phyloP scores from a whole-genome alignment of 23 tunicate genomes.

The Diplosoma virens region DNA sequence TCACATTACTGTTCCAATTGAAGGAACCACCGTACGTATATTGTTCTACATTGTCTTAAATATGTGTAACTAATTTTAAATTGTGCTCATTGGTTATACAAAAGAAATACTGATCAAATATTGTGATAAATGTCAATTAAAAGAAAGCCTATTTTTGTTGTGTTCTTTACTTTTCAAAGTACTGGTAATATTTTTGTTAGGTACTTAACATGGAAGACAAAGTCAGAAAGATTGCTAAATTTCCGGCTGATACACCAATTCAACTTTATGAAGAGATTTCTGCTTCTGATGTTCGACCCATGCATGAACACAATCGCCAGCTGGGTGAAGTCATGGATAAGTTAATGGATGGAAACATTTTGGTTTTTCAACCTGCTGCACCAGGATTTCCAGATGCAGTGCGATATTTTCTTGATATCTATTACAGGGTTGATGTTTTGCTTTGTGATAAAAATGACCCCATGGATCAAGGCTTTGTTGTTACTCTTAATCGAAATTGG shows the following conservation, averaged over 20 bases:
- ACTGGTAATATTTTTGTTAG: too few species aligned
- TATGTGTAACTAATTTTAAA: not conserved
- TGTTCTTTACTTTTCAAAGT: too few species aligned
- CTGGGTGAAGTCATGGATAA: constrained; percentile 95
- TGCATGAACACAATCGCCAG: constrained; percentile 48
- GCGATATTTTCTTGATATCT: constrained; percentile 75
- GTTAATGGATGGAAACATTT: constrained; percentile 93
- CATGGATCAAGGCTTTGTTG: constrained; percentile 80
- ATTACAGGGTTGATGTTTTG: constrained; percentile 75
- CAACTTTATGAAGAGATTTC: constrained; percentile 68
- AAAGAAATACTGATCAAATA: too few species aligned
- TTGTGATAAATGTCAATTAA: too few species aligned
- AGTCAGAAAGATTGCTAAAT: constrained; percentile 60
- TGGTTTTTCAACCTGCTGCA: constrained; percentile 70
- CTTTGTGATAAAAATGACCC: constrained; percentile 87
- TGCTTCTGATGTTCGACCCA: constrained; percentile 55
- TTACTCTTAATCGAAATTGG: constrained; percentile 77
- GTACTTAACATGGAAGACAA: constrained; percentile 60
- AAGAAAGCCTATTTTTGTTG: too few species aligned
- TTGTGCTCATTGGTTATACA: too few species aligned
- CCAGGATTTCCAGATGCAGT: constrained; percentile 50
- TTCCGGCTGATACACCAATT: constrained; percentile 48
- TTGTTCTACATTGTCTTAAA: not conserved
- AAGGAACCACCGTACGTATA: constrained; percentile 54
- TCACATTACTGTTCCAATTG: constrained; percentile 76